Conservation (phyloP, 2,888 invertebrate species). For the Autographa gamma region DNA sequence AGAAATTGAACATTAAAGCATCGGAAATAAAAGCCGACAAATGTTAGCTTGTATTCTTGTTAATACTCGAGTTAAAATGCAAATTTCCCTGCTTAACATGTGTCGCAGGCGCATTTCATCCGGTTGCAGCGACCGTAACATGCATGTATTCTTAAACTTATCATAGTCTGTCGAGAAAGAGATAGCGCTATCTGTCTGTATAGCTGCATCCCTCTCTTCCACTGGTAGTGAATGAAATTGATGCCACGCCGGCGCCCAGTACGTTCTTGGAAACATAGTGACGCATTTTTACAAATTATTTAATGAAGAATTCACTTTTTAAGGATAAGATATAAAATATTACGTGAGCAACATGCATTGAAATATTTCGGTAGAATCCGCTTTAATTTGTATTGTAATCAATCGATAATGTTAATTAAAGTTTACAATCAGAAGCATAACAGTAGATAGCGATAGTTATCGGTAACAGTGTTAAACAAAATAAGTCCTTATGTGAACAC, state of each 20-base stretch:
- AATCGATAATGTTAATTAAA: constrained; percentile 29
- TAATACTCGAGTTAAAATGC: constrained; percentile 33
- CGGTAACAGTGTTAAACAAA: constrained; percentile 6
- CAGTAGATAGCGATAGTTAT: constrained; percentile 24
- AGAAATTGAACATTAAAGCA: neutral
- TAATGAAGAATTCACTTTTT: constrained; percentile 21
- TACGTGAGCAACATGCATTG: constrained; percentile 5
- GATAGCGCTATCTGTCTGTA: neutral
- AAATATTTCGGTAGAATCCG: constrained; percentile 17
- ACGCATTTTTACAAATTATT: constrained; percentile 24
- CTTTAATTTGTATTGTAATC: constrained; percentile 23
- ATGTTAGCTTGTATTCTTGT: constrained; percentile 13
- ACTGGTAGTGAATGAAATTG: neutral
- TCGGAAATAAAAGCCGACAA: constrained; percentile 1
- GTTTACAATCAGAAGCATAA: constrained; percentile 27
- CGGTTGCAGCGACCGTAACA: constrained; percentile 45
- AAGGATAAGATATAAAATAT: constrained; percentile 32
- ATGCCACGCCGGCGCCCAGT: constrained; percentile 16
- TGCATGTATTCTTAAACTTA: neutral
- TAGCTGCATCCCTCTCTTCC: neutral
- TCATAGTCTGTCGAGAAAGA: neutral
- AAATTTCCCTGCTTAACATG: constrained; percentile 42
- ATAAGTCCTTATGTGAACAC: neutral
- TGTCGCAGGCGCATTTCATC: constrained; percentile 48
- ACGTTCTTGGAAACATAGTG: constrained; percentile 46